phyloP scores from a whole-genome alignment of 2,888 invertebrate species.

The Atrina japonica region DNA sequence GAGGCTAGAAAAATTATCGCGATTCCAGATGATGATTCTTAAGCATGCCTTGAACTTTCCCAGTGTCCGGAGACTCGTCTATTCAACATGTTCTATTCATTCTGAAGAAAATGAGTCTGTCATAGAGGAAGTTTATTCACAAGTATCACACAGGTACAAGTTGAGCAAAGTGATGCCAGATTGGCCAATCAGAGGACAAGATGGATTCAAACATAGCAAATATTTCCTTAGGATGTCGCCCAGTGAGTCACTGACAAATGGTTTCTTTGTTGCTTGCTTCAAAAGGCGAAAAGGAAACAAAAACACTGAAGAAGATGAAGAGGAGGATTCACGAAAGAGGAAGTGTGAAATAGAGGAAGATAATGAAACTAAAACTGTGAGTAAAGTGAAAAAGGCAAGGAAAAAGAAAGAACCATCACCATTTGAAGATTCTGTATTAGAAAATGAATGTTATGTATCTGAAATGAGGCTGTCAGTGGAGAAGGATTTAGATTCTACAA shows the following conservation, averaged over 20 bases:
- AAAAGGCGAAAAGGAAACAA: constrained; percentile 73
- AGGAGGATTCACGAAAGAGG: background rate
- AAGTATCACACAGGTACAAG: constrained; percentile 74
- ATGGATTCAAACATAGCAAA: constrained; percentile 79
- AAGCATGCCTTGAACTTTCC: constrained; percentile 94
- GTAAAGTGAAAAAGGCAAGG: background rate
- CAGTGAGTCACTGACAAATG: constrained; percentile 91
- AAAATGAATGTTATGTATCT: too few relatives aligned
- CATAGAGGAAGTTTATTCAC: constrained; percentile 86
- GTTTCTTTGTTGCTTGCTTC: constrained; percentile 97
- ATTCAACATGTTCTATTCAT: constrained; percentile 97
- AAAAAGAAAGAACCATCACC: constrained; percentile 1
- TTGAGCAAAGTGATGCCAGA: constrained; percentile 76
- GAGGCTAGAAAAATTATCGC: constrained; percentile 69
- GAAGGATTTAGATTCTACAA: too few relatives aligned
- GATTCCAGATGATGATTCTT: constrained; percentile 83
- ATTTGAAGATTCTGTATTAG: too few relatives aligned
- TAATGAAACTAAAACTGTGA: background rate
- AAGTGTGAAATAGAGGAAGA: background rate
- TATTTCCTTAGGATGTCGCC: constrained; percentile 90
- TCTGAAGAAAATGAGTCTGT: constrained; percentile 94
- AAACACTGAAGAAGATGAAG: background rate
- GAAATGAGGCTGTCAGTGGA: too few relatives aligned
- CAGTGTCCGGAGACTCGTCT: constrained; percentile 91
- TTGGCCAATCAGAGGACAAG: constrained; percentile 68